Evolutionary conservation across 2,888 invertebrate species (phyloP).

Genomic region (Lobophora halterata): DNA sequence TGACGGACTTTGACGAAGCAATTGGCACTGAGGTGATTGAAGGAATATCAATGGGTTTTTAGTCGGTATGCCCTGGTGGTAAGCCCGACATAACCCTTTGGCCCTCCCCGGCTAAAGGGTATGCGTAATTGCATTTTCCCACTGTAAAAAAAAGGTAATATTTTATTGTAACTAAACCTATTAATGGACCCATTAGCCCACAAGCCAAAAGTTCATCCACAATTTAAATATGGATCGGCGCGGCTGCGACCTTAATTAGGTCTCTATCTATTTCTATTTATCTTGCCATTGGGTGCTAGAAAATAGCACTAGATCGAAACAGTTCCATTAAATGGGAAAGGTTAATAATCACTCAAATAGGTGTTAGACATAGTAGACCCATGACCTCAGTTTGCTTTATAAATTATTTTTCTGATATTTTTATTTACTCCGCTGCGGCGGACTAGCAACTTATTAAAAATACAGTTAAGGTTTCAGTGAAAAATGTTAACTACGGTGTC

Average conservation of each 20-base stretch:
- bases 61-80: too few relatives aligned
- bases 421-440: conserved; percentile 9
- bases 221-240: conserved; percentile 16
- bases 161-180: conserved; percentile 2
- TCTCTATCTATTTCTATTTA: conserved; percentile 44
- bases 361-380: too few relatives aligned
- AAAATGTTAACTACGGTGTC: conserved; percentile 34
- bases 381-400: too few relatives aligned
- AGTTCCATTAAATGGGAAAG: conserved; percentile 50
- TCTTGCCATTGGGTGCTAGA: conserved; percentile 41
- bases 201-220: conserved; percentile 9
- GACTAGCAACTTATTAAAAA: conserved; percentile 24
- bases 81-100: too few relatives aligned
- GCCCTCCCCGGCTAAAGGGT: too few relatives aligned
- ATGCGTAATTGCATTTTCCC: too few relatives aligned
- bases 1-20: too few relatives aligned
- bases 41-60: too few relatives aligned
- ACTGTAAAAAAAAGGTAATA: too few relatives aligned
- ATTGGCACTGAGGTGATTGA: too few relatives aligned
- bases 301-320: conserved; percentile 37
- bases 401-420: conserved; percentile 1
- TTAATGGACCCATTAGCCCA: conserved; percentile 7
- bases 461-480: conserved; percentile 24
- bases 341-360: too few relatives aligned
- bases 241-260: conserved; percentile 31